phyloP scores from a whole-genome alignment of 2,113 vertebrate species.

The Austrofundulus limnaeus region DNA sequence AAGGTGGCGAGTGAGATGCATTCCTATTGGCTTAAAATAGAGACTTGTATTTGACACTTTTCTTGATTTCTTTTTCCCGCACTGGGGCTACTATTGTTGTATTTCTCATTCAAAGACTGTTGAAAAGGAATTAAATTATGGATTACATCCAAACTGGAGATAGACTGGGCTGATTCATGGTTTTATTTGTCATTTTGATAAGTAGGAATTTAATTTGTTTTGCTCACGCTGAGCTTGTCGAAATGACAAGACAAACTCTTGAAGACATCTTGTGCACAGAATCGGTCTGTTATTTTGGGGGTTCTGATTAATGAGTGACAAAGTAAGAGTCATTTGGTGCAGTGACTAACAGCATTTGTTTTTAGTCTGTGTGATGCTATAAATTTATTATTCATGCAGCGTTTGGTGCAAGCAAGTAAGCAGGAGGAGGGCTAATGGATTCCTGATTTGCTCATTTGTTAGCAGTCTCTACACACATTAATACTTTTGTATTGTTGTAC shows the following conservation, averaged over 20 bases:
- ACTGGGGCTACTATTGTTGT: background rate
- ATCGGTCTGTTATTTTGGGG: conserved; percentile 31
- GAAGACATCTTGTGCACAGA: conserved; percentile 30
- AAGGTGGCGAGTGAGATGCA: no score
- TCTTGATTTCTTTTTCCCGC: background rate
- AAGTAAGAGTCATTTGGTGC: conserved; percentile 48
- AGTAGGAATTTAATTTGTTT: background rate
- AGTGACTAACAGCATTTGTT: conserved; percentile 46
- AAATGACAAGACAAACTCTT: conserved; percentile 15
- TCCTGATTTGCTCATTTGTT: conserved; percentile 8
- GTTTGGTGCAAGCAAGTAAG: conserved; percentile 22
- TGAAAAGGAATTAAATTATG: background rate
- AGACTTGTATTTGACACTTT: background rate
- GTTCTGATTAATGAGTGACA: conserved; percentile 39
- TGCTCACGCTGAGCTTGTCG: background rate
- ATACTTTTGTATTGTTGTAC: no score
- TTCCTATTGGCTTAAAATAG: background rate
- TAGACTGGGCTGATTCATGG: background rate
- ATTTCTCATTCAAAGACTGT: background rate
- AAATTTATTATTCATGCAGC: conserved; percentile 48
- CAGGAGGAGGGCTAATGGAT: conserved; percentile 11
- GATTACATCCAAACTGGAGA: background rate
- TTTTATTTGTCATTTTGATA: background rate
- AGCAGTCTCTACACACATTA: background rate
- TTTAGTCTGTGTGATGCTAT: conserved; percentile 32